Evolutionary conservation across 2,797 vertebrate genomes (phyloP), one percentile per base, ranked within the genome.

Genomic region (Chrysocyon brachyurus): DNA sequence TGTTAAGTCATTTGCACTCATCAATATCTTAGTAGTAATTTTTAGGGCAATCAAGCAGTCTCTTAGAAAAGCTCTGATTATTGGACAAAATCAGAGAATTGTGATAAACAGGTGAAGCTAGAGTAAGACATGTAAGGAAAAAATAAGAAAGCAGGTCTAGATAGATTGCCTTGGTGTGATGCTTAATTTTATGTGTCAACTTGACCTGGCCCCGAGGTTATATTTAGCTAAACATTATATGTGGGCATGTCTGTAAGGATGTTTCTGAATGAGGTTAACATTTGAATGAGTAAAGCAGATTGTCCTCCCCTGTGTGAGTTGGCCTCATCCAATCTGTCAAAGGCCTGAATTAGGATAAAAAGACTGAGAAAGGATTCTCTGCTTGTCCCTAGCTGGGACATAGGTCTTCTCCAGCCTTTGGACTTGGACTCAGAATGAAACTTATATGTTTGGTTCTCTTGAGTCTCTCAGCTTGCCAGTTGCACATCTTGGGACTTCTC

Each of bases 1-100:
- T 17, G 21, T 54, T 68, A 92, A 94, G 57, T 90, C 66, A 72
- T 84, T 88, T 93, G 36, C 6, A 86, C 59, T 96, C 28, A 89
- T 88, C 56, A 64, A 15, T 77, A 81, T 72, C 52, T 83, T 88
- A 66, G 59, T 21, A 78, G 21, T 77, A 64, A 94, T 88, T 95
- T 82, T 89, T 79, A 79, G 68, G 16, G 7, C 16, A 84, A 22
- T 68, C 31, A 73, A 33, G 7, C 6, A 40, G n/a, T 93, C n/a
- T 93, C 70, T 73, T 91, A 78, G 33, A 54, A 61, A 57, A n/a
- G 33, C 24, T 21, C 14, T 66, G n/a, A 49, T 75, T 79, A 61
- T n/a, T 46, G 59, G 66, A 28, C 2, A 83, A 61, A 91, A 73
- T 9, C 17, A 90, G 59, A 72, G 70, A 64, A 64, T 36, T 24